Evolutionary conservation across 2,113 vertebrate genomes (phyloP).

Genomic region (Eolophus roseicapilla): DNA sequence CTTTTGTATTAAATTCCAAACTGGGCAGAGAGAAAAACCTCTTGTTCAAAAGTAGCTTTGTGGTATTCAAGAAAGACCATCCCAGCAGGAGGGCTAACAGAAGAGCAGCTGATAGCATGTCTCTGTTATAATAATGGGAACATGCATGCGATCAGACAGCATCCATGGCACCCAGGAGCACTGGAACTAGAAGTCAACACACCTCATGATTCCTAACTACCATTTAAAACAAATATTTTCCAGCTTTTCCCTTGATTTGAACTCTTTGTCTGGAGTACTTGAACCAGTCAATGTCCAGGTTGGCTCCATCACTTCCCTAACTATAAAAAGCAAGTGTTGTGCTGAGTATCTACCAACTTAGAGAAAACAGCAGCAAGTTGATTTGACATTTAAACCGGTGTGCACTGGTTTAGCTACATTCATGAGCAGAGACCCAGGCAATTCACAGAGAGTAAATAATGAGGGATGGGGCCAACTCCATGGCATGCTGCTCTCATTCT

Average conservation of each 20-base stretch:
- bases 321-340: background rate
- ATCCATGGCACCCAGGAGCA: background rate
- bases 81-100: background rate
- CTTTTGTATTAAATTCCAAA: background rate
- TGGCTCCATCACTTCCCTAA: background rate
- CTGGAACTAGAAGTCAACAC: background rate
- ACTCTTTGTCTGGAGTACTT: accelerated
- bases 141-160: background rate
- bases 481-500: background rate
- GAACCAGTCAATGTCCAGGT: accelerated
- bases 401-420: background rate
- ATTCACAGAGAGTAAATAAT: background rate
- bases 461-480: background rate
- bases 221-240: background rate
- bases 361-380: background rate
- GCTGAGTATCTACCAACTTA: background rate
- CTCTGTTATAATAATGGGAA: background rate
- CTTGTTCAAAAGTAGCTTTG: background rate
- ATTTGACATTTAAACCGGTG: slow-evolving; percentile 19
- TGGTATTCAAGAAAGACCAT: background rate
- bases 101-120: background rate
- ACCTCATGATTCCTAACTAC: background rate
- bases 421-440: background rate
- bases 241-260: background rate
- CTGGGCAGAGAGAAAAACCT: background rate